Base-by-base conservation (phyloP, 2,797 vertebrate species). In the Otolemur crassicaudatus region DNA sequence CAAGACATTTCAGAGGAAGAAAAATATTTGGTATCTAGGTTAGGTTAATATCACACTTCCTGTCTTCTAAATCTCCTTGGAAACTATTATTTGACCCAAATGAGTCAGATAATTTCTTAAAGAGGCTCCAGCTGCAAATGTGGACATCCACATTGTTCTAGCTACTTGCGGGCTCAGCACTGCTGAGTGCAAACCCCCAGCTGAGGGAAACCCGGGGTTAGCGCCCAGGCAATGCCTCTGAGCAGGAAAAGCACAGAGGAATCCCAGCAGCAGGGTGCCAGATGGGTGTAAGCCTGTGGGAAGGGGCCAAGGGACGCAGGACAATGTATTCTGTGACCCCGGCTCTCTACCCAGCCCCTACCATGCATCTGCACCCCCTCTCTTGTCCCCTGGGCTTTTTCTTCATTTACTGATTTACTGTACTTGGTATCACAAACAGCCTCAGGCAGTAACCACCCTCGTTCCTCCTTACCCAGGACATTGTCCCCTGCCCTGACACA, bases 11-110 rank as follows among this genome's bases (percentile, higher is more conserved):
- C 91, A 89, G 19, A 49, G 91, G 91, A 80, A 97, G 94, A 96
- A 92, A 96, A 97, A 95, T 20, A 94, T 34, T 90, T 87, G 76
- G 73, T 63, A 76, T 43, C 70, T 63, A 84, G 53, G 95, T 95
- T 93, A 96, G 70, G 87, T 97, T 98, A 98, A 91, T 91, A 96
- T 97, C 88, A 90, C 27, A 96, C 70, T 94, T 96, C 90, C n/a
- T 19, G 34, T 91, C 94, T 96, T 95, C 93, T 92, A 69, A 43
- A 20, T 82, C 93, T 86, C 92, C 95, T 91, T 83, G 84, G 93
- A 97, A 95, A 96, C 92, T 90, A 84, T 90, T 96, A 97, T 90
- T 90, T 92, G 92, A 95, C 40, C 92, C 49, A 89, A 0, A 56
- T 97, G 94, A 97, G 56, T 89, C 85, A 84, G 94, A 96, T 92